These are phyloP conservation scores for Antennarius striatus DNA, from an alignment of 2,113 vertebrate genomes.

Conservation along the genomic window DNA sequence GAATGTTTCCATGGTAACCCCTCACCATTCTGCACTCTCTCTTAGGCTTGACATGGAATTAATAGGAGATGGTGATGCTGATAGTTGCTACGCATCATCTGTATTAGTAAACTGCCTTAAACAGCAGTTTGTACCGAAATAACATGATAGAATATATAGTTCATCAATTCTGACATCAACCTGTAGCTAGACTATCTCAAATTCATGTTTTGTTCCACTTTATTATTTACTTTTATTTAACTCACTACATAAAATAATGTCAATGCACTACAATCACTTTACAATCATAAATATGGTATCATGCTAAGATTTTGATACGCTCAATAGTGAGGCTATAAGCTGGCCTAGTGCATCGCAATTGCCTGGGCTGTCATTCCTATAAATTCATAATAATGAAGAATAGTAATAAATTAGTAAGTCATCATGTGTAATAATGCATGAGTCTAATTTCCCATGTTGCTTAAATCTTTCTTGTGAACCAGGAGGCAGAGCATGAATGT, in stretches of 20 bases:
- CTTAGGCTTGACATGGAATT: constrained; percentile 63
- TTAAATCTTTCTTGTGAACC: constrained; percentile 9
- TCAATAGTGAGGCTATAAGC: no score
- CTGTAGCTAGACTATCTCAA: background rate
- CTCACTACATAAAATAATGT: background rate
- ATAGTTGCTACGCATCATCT: constrained; percentile 72
- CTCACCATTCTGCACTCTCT: constrained; percentile 63
- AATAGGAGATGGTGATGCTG: constrained; percentile 70
- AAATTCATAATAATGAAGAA: constrained; percentile 3
- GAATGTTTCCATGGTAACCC: constrained; percentile 75
- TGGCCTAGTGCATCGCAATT: no score
- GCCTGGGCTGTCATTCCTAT: background rate
- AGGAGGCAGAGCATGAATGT: constrained; percentile 38
- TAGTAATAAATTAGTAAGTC: constrained; percentile 9
- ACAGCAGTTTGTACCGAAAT: constrained; percentile 33
- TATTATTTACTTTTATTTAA: no score
- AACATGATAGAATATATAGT: constrained; percentile 27
- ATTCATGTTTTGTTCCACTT: background rate
- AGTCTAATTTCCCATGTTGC: constrained; percentile 31
- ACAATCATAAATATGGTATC: no score
- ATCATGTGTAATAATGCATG: constrained; percentile 24
- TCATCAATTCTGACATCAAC: constrained; percentile 20
- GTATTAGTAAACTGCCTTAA: constrained; percentile 55
- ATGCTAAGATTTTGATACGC: no score
- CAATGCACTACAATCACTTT: no score